Evolutionary conservation across 2,113 vertebrate genomes (phyloP).

Genomic region (Dasyornis broadbenti): DNA sequence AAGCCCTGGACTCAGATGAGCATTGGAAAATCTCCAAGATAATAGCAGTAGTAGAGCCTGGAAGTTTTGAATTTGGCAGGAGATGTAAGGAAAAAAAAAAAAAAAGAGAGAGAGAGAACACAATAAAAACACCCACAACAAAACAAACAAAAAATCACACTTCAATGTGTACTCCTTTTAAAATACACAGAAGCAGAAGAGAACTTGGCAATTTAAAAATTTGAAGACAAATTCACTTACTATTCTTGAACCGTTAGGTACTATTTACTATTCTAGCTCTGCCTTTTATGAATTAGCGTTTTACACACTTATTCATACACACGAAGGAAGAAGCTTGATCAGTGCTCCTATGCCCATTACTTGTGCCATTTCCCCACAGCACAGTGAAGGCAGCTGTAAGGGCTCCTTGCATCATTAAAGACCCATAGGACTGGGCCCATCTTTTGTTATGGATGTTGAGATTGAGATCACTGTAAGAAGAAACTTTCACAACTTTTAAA

Average conservation of each 20-base stretch:
- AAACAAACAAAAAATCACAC: background rate
- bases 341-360: background rate
- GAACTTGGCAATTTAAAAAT: background rate
- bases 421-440: background rate
- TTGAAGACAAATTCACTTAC: background rate
- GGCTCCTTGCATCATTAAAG: background rate
- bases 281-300: background rate
- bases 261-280: background rate
- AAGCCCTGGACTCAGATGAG: background rate
- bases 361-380: background rate
- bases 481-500: conserved; percentile 35
- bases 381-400: background rate
- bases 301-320: background rate
- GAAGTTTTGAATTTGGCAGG: background rate
- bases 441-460: background rate
- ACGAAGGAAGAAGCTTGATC: background rate
- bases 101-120: background rate
- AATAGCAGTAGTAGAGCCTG: background rate
- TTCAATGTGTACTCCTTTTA: background rate
- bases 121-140: background rate
- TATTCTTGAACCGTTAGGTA: background rate
- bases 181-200: background rate
- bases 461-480: background rate
- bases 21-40: background rate
- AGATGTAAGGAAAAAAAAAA: background rate